Evolutionary conservation across 2,797 vertebrate genomes (phyloP).

Genomic region (Amazona finschi): DNA sequence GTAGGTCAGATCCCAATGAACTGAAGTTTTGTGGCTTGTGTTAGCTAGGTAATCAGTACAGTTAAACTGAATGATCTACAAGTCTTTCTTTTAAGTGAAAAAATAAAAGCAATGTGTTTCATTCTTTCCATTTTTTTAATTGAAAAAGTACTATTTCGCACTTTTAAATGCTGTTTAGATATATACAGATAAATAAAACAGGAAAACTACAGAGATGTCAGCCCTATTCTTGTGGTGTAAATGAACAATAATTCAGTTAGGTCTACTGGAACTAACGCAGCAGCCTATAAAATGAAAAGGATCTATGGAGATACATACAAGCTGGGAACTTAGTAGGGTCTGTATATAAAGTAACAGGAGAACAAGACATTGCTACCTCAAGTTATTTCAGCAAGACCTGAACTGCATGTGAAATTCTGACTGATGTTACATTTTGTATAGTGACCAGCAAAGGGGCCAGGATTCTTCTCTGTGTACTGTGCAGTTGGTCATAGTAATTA

Average conservation of each 20-base stretch:
- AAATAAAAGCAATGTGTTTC: not conserved
- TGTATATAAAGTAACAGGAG: not conserved
- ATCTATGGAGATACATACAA: not conserved
- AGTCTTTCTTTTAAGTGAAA: not conserved
- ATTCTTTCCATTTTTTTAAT: not conserved
- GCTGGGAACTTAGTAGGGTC: not conserved
- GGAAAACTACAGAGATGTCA: not conserved
- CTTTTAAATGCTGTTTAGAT: not conserved
- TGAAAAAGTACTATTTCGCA: not conserved
- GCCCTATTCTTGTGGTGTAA: not conserved
- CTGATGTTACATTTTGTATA: not conserved
- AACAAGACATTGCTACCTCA: not conserved
- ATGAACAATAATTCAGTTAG: not conserved
- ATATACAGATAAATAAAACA: not conserved
- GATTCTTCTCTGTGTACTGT: not conserved
- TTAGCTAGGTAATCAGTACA: not conserved
- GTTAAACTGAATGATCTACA: not conserved
- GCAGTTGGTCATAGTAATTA: not conserved
- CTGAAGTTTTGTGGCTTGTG: not conserved
- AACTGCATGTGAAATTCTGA: not conserved
- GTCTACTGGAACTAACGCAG: not conserved
- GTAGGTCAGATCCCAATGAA: not conserved
- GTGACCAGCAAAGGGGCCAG: not conserved
- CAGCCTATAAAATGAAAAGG: not conserved
- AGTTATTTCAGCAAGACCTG: not conserved